phyloP scores from a whole-genome alignment of 2,888 invertebrate genomes.

The Alloplasta piceator region DNA sequence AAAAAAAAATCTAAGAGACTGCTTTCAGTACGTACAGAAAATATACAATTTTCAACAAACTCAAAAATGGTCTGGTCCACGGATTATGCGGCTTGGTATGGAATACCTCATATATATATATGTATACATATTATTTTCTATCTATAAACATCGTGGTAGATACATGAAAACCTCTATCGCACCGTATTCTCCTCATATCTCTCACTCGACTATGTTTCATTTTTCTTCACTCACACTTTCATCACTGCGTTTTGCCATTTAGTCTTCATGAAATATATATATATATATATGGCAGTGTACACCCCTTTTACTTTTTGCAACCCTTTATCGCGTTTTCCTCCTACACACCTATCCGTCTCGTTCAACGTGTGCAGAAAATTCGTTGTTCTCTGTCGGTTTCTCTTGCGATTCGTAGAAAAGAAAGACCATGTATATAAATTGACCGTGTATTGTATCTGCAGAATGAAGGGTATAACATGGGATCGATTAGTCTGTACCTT shows the following conservation, averaged over 20 bases:
- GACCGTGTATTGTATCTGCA: slow-evolving; percentile 24
- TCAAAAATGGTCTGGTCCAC: too few species aligned
- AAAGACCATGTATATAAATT: background rate
- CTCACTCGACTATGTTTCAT: slow-evolving; percentile 18
- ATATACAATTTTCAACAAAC: too few species aligned
- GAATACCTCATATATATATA: too few species aligned
- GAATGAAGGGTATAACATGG: slow-evolving; percentile 48
- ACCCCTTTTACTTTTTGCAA: slow-evolving; percentile 2
- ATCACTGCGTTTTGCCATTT: slow-evolving; percentile 10
- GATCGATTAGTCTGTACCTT: slow-evolving; percentile 12
- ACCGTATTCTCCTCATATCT: slow-evolving; percentile 31
- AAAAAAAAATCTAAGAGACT: too few species aligned
- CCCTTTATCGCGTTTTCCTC: background rate
- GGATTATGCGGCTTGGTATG: too few species aligned
- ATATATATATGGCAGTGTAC: background rate
- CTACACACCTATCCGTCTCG: slow-evolving; percentile 10
- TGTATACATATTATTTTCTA: background rate
- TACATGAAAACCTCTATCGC: slow-evolving; percentile 69
- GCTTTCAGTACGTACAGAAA: too few species aligned
- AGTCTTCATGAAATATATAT: background rate
- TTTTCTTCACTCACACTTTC: slow-evolving; percentile 32
- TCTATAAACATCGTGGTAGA: slow-evolving; percentile 64
- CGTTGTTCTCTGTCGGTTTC: background rate
- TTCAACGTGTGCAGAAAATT: slow-evolving; percentile 19
- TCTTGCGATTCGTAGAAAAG: background rate